Percentiles rank a stretch among this genome's conserved stretches.
phyloP scores from a whole-genome alignment of 53 echinoderm and acorn worm genomes.

The Mesocentrotus franciscanus region DNA sequence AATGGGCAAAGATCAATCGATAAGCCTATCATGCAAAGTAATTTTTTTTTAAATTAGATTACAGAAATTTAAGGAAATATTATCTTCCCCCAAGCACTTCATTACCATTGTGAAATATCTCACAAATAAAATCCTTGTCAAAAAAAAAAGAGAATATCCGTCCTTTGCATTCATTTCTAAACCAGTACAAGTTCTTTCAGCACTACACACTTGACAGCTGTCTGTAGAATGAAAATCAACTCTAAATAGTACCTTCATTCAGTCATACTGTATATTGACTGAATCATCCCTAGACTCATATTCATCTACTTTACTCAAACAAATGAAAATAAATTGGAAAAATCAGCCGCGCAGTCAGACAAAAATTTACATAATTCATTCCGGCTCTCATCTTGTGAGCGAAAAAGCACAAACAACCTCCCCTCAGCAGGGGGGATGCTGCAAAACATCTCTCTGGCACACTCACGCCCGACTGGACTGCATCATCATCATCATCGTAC shows the following conservation, averaged over 20 bases:
- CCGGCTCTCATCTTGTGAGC: neutral
- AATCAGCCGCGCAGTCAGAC: constrained; percentile 14
- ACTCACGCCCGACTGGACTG: neutral
- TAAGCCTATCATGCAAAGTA: too few relatives aligned
- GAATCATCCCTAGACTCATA: neutral
- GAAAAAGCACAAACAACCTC: constrained; percentile 4
- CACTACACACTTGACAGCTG: neutral
- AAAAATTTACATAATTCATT: constrained; percentile 52
- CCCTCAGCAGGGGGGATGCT: neutral
- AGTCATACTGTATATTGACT: neutral
- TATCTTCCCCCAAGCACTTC: too few relatives aligned
- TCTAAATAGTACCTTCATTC: neutral
- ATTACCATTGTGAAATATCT: too few relatives aligned
- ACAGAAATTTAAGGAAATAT: too few relatives aligned
- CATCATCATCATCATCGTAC: neutral
- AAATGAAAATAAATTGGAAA: constrained; percentile 32
- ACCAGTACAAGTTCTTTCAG: neutral
- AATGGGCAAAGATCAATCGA: too few relatives aligned
- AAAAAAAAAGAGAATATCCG: too few relatives aligned
- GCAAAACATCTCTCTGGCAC: neutral
- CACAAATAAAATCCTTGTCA: too few relatives aligned
- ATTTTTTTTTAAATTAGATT: too few relatives aligned
- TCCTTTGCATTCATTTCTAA: neutral
- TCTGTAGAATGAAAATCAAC: neutral
- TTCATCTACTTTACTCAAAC: neutral